Percentiles rank a stretch among this genome's conserved stretches.
Conservation (phyloP, 2,797 vertebrate genomes). For the Arctocebus calabarensis region DNA sequence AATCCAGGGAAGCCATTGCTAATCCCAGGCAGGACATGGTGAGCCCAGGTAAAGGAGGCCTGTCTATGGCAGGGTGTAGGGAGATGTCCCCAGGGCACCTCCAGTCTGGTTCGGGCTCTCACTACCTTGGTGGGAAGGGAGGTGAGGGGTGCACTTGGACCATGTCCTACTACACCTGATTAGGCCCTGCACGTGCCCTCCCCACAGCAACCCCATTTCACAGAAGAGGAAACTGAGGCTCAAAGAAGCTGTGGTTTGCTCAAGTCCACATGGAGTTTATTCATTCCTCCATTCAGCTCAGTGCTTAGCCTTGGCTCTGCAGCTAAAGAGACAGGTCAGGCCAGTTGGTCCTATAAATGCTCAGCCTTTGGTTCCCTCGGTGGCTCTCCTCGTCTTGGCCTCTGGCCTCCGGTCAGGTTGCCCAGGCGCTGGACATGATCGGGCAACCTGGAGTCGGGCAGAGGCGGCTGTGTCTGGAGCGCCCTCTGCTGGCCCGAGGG, state of each 20-base stretch:
- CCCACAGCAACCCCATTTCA: not conserved
- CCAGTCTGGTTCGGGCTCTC: not conserved
- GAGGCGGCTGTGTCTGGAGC: not conserved
- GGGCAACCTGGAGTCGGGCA: not conserved
- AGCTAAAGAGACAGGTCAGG: rapidly evolving
- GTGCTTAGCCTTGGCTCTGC: not conserved
- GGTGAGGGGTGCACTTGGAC: rapidly evolving
- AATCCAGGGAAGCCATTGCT: not conserved
- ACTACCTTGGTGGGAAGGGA: not conserved
- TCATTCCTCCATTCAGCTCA: rapidly evolving
- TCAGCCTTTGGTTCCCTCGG: not conserved
- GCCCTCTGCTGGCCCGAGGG: slow-evolving; percentile 19
- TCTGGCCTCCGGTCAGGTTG: slow-evolving; percentile 80
- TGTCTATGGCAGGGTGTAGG: rapidly evolving
- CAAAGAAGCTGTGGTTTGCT: not conserved
- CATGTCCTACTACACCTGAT: rapidly evolving
- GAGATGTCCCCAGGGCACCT: not conserved
- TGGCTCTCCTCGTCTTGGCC: not conserved
- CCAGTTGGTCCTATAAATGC: rapidly evolving
- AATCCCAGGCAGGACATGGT: not conserved
- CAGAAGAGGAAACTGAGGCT: not conserved
- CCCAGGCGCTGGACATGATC: not conserved
- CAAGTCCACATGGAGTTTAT: rapidly evolving
- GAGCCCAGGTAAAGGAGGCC: not conserved
- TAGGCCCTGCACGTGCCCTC: rapidly evolving